phyloP scores from a whole-genome alignment of 1,140 invertebrate species.

The Orius insidiosus region DNA sequence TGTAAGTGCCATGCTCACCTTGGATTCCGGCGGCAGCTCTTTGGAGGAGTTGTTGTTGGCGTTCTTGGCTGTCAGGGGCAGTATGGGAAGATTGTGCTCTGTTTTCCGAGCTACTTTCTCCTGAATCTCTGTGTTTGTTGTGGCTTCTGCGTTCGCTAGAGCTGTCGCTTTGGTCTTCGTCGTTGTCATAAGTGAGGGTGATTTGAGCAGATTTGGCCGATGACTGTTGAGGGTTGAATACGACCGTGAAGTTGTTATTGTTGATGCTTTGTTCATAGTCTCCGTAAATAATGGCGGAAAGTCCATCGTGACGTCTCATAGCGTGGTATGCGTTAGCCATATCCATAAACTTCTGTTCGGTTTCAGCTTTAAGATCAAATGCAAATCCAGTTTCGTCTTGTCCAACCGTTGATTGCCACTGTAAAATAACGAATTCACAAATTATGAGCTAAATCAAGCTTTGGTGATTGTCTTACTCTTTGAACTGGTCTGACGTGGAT shows the following conservation, averaged over 20 bases:
- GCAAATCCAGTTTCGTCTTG: constrained; percentile 24
- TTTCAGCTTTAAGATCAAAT: constrained; percentile 30
- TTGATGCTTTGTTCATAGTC: constrained; percentile 15
- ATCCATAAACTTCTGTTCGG: constrained; percentile 25
- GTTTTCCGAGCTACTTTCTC: background rate
- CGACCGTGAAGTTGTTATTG: constrained; percentile 15
- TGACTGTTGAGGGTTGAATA: constrained; percentile 20
- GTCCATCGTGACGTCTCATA: constrained; percentile 16
- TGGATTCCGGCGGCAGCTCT: constrained; percentile 30
- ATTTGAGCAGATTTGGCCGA: constrained; percentile 19
- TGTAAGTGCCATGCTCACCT: constrained; percentile 9
- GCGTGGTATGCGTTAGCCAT: constrained; percentile 15
- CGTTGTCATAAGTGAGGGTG: constrained; percentile 13
- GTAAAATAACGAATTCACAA: too few relatives aligned
- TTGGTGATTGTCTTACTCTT: background rate
- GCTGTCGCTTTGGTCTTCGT: background rate
- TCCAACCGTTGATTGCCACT: constrained; percentile 4
- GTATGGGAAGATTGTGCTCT: constrained; percentile 20
- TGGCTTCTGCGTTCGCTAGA: constrained; percentile 1
- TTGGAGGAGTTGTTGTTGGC: constrained; percentile 31
- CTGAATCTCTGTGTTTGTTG: background rate
- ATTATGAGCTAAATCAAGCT: background rate
- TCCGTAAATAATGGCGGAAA: constrained; percentile 19
- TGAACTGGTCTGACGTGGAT: background rate
- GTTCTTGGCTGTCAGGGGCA: constrained; percentile 25